Base-by-base conservation (phyloP, 2,113 vertebrate species). In the Syrrhaptes paradoxus region DNA sequence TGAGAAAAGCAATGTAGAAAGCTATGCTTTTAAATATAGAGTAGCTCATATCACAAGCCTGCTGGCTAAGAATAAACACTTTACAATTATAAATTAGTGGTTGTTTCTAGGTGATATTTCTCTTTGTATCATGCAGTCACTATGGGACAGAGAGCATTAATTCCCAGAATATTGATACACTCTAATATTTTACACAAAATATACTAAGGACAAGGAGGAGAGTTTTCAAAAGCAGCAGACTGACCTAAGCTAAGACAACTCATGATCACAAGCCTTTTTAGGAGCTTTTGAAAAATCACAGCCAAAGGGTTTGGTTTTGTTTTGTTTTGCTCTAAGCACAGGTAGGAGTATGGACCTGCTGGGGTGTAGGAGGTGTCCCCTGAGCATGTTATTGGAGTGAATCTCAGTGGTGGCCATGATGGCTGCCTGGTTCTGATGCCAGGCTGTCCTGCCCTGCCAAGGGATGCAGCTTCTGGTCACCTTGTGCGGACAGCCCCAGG, bases 71-170 rank as follows among this genome's bases (percentile, higher is more conserved):
- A 70, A 80, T 38, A 92, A 80, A 49, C 18, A 80, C 51, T 74
- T 93, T 76, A 55, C 46, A 25, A 9, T 58, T 83, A 70, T 77
- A 83, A 87, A 87, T 70, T 34, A 13, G 49, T 54, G 8, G 10
- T 48, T 94, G 80, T 83, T 96, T 89, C 52, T 68, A 66, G 49
- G 32, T 91, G 51, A 25, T 92, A 38, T 65, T 95, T 94, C 62
- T 68, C 15, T 29, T 72, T 45, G 14, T 59, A 22, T 91, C 57
- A 31, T 31, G 16, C 26, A 76, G 46, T 71, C 71, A 51, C 46
- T 34, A 10, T 45, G 26, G 79, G 54, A 67, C n/a, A 83, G 31
- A 80, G 41, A 18, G 17, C 9, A 62, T 87, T 45, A 61, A n/a
- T 87, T 76, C n/a, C 45, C 16, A 34, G 59, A 63, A 32, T 85